phyloP scores from a whole-genome alignment of 2,113 vertebrate species.

The Rousettus leschenaultii region DNA sequence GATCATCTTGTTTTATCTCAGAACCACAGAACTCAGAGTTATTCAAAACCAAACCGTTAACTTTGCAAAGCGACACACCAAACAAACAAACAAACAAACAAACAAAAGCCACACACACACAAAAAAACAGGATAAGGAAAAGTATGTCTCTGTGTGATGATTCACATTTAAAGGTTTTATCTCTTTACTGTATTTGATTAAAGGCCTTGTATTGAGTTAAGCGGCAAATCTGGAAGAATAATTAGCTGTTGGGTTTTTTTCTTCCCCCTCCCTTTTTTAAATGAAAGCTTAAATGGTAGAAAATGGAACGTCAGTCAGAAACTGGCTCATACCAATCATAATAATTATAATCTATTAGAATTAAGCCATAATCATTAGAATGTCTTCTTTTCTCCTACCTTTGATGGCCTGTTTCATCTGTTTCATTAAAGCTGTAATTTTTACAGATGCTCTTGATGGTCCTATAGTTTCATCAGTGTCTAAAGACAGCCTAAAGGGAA shows the following conservation, averaged over 20 bases:
- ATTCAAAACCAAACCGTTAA: conserved; percentile 53
- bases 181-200: conserved; percentile 71
- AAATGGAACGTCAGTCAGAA: conserved; percentile 70
- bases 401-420: conserved; percentile 85
- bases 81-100: too few species aligned
- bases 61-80: conserved; percentile 15
- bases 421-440: conserved; percentile 84
- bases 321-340: conserved; percentile 67
- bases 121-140: conserved; percentile 15
- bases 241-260: conserved; percentile 54
- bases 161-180: conserved; percentile 53
- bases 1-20: background rate
- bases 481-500: conserved; percentile 76
- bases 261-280: background rate
- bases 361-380: conserved; percentile 72
- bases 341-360: conserved; percentile 76
- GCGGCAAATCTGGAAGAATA: conserved; percentile 68
- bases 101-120: too few species aligned
- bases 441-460: conserved; percentile 82
- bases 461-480: conserved; percentile 82
- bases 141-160: conserved; percentile 38
- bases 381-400: conserved; percentile 85
- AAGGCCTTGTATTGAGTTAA: conserved; percentile 71
- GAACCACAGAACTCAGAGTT: background rate
- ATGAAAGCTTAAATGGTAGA: conserved; percentile 73